Base-by-base conservation (phyloP, 2,797 vertebrate species). In the Astyanax mexicanus region DNA sequence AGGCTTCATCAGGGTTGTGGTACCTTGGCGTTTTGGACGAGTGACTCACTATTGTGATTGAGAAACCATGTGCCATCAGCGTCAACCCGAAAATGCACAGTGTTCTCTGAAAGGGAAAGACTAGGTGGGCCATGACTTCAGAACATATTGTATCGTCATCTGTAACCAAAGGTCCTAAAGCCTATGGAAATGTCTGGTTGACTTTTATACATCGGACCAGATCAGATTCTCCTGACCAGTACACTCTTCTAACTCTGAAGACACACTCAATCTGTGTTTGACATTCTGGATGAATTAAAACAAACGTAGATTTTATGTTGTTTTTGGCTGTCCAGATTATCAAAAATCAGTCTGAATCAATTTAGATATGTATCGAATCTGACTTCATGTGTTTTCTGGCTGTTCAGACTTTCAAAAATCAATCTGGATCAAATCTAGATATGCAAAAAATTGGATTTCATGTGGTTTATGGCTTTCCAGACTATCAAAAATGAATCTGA, bases 1-100 rank as follows among this genome's bases (percentile, higher is more conserved):
- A 57, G 77, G 86, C 77, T 75, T 37, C 64, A 77, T 82, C 68
- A 82, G 82, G 75, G 74, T 84, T 86, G 64, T 86, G 84, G 84
- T 83, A 80, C 78, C 80, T 38, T 69, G 81, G 75, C 80, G 79
- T 88, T 76, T 78, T 69, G 80, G 80, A 84, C 60, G 55, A 75
- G 74, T 89, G 87, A 91, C 79, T 92, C 90, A 91, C 80, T 67
- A 84, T 83, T 55, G 83, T 84, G 86, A 91, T 88, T 86, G 86
- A 75, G 81, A 92, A 92, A 88, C 86, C 88, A 88, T 74, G 72
- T 8, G 57, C 65, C 72, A 57, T 60, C 76, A 81, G 80, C 81
- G 17, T 74, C 72, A 35, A 83, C 78, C 84, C 84, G 64, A n/a
- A 58, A 79, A 85, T 81, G 77, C 80, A 87, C 79, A 77, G 35